Evolutionary conservation across 2,113 vertebrate species (phyloP).

Genomic region (Nothoprocta pentlandii): DNA sequence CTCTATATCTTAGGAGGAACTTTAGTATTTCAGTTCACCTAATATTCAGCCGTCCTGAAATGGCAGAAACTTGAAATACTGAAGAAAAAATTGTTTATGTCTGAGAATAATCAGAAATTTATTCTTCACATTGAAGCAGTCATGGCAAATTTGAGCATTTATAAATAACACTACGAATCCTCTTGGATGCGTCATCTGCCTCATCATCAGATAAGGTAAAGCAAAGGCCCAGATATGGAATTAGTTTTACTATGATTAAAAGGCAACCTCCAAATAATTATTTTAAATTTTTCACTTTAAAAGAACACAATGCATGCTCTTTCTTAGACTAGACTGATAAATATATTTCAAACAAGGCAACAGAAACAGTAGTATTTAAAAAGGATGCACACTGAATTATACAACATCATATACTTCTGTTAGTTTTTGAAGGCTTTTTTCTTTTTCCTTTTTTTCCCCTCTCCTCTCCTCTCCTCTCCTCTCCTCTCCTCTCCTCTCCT

Average conservation of each 20-base stretch:
- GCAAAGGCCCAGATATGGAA: neutral
- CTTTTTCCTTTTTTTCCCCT: neutral
- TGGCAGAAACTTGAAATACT: neutral
- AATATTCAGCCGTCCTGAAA: neutral
- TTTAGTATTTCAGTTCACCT: neutral
- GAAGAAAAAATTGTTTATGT: neutral
- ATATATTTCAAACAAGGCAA: neutral
- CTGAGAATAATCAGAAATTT: neutral
- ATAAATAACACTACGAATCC: neutral
- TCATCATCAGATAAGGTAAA: neutral
- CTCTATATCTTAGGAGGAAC: neutral
- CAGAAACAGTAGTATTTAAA: neutral
- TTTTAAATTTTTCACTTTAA: neutral
- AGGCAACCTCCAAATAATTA: neutral
- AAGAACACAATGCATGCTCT: neutral
- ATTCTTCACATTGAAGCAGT: neutral
- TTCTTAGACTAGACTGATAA: neutral
- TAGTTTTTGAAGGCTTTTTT: neutral
- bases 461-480: too few relatives aligned
- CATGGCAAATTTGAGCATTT: neutral
- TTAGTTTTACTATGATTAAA: neutral
- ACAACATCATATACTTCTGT: neutral
- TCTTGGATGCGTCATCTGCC: neutral
- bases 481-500: too few relatives aligned
- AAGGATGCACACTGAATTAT: neutral